phyloP scores from a whole-genome alignment of 1,140 invertebrate species.

The Leucophenga varia region DNA sequence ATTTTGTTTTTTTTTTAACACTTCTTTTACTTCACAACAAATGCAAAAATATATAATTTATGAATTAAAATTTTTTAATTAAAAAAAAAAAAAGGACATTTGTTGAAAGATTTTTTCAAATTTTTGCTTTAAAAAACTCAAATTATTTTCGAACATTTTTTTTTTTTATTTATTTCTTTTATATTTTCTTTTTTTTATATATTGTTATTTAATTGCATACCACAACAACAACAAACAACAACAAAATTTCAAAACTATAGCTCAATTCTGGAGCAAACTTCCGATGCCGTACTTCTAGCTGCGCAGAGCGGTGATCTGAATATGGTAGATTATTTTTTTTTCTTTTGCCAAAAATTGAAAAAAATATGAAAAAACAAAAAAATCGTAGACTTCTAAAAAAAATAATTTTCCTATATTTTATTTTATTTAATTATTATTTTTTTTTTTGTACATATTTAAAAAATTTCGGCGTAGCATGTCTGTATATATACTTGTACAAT shows the following conservation, averaged over 20 bases:
- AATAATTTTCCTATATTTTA: too few relatives aligned
- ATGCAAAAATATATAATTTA: too few relatives aligned
- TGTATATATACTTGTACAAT: too few relatives aligned
- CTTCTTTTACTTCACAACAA: background rate
- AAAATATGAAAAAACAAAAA: background rate
- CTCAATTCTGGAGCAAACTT: constrained; percentile 73
- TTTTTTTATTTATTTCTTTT: background rate
- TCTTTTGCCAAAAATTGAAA: background rate
- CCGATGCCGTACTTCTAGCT: constrained; percentile 78
- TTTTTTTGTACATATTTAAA: background rate
- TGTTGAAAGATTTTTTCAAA: too few relatives aligned
- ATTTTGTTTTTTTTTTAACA: constrained; percentile 1
- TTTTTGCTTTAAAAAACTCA: too few relatives aligned
- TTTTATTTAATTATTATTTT: background rate
- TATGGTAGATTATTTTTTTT: constrained; percentile 58
- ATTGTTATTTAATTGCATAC: constrained; percentile 1
- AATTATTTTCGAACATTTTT: too few relatives aligned
- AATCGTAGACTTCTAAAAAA: too few relatives aligned
- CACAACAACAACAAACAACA: too few relatives aligned
- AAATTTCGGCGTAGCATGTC: too few relatives aligned
- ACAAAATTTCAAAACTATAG: too few relatives aligned
- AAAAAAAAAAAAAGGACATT: too few relatives aligned
- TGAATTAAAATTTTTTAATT: too few relatives aligned
- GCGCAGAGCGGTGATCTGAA: constrained; percentile 74
- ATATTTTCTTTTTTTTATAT: constrained; percentile 1